phyloP scores from a whole-genome alignment of 2,888 invertebrate species.

The Plebejus argus region DNA sequence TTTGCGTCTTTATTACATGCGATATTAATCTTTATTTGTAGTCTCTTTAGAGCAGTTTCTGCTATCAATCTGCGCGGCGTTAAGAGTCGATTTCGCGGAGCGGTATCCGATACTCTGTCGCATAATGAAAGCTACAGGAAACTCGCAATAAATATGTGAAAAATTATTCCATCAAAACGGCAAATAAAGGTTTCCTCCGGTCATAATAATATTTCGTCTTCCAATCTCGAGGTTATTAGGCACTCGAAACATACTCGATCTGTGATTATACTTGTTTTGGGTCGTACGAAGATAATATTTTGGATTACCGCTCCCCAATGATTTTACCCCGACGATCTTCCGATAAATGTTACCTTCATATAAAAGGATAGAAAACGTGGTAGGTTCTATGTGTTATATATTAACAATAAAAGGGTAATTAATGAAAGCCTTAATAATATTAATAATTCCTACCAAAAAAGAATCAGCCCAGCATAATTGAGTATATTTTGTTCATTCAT shows the following conservation, averaged over 20 bases:
- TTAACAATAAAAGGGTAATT: background rate
- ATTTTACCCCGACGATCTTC: conserved; percentile 41
- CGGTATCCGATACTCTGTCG: conserved; percentile 6
- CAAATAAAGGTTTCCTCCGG: conserved; percentile 36
- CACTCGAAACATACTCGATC: conserved; percentile 44
- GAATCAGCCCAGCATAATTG: background rate
- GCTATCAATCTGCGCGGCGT: background rate
- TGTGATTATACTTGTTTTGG: conserved; percentile 46
- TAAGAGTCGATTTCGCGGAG: background rate
- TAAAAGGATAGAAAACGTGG: conserved; percentile 10
- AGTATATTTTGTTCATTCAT: background rate
- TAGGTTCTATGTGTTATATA: background rate
- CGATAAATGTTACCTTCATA: conserved; percentile 37
- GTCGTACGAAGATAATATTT: conserved; percentile 44
- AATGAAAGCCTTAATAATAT: background rate
- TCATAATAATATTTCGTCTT: conserved; percentile 41
- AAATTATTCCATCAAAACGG: conserved; percentile 39
- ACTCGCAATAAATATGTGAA: conserved; percentile 33
- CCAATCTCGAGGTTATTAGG: conserved; percentile 42
- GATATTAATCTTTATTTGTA: background rate
- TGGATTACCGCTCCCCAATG: conserved; percentile 44
- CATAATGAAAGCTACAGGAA: conserved; percentile 26
- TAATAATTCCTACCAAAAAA: background rate
- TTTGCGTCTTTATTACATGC: background rate
- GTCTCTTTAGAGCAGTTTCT: background rate